Base-by-base conservation (phyloP, 2,888 invertebrate genomes). In the Eupithecia tripunctaria region DNA sequence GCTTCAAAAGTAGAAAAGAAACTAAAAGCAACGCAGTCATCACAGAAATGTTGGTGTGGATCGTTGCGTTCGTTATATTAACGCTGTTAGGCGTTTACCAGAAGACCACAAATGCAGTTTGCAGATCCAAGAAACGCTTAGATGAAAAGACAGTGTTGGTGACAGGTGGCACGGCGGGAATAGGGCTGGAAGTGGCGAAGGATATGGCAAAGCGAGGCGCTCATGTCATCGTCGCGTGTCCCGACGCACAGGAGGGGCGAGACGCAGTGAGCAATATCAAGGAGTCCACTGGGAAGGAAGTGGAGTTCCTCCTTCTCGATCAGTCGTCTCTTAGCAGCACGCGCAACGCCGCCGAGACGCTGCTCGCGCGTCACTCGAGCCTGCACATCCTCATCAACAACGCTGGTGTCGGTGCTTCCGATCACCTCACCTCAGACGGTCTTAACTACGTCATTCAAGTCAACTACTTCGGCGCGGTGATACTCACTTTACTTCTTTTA, bases 381-480 rank as follows among this genome's bases (percentile, higher is more conserved):
- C 88, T 98, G 73, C 96, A 98, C 87, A 96, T 98, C 10, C 90
- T 98, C 10, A 95, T 98, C 67, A 98, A 98, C 86, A 98, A 98
- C 86, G 98, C 98, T 0, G 98, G 98, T 2, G 96, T 97, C 0
- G 95, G 96, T 7, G 95, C 86, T 1, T 74, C 73, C 3, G 91
- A 95, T 71, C 41, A 43, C 7, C 21, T 2, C 5, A 97, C 97
- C 32, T 95, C 96, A 79, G 98, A 98, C 83, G 97, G 97, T 0
- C 89, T 99, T 74, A 98, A 98, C 86, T 90, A 96, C 77, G 97
- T 97, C 12, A 97, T 98, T 97, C 98, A 97, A 56, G 97, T 98
- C 3, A 99, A 99, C 88, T 97, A 98, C 83, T 98, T 97, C 87
- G 99, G 99, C 0, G 97, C 97, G 38, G 99, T 99, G 87, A 93